Conservation (phyloP, 1,140 invertebrate species). For the Pseudomyrmex flavicornis region DNA sequence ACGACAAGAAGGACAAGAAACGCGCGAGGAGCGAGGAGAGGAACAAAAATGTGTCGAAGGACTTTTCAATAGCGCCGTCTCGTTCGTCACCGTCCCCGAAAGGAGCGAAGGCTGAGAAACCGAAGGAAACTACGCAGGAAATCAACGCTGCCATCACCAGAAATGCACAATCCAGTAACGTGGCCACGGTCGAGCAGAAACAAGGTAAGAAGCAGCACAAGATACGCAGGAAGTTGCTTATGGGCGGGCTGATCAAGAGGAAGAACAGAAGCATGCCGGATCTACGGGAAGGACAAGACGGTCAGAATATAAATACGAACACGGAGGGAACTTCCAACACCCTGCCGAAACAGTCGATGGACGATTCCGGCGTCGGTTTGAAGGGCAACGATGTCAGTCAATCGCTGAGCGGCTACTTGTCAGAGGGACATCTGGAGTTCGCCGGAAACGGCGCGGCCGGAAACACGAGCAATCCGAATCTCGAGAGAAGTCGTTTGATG, state of each 20-base stretch:
- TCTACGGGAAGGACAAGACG: slow-evolving; percentile 90
- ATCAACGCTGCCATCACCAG: slow-evolving; percentile 54
- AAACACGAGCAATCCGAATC: slow-evolving; percentile 90
- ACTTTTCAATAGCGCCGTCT: slow-evolving; percentile 88
- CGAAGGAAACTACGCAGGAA: slow-evolving; percentile 87
- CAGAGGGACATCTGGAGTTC: slow-evolving; percentile 94
- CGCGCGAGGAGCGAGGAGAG: slow-evolving; percentile 93
- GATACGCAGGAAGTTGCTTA: slow-evolving; percentile 93
- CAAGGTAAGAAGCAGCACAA: slow-evolving; percentile 95
- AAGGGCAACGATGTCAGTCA: slow-evolving; percentile 86
- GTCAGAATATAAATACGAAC: slow-evolving; percentile 69
- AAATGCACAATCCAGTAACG: slow-evolving; percentile 59
- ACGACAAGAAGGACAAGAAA: slow-evolving; percentile 91
- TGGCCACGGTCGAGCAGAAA: slow-evolving; percentile 86
- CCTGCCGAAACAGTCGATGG: slow-evolving; percentile 87
- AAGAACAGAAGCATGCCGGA: slow-evolving; percentile 97
- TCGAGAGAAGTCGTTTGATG: slow-evolving; percentile 94
- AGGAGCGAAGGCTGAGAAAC: slow-evolving; percentile 84
- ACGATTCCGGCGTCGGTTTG: slow-evolving; percentile 91
- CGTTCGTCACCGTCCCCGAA: slow-evolving; percentile 86
- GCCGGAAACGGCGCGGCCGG: slow-evolving; percentile 83
- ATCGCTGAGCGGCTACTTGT: slow-evolving; percentile 92
- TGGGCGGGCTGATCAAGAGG: slow-evolving; percentile 94
- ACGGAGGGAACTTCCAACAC: slow-evolving; percentile 83
- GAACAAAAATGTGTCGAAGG: slow-evolving; percentile 89